Evolutionary conservation across 2,888 invertebrate genomes (phyloP), one percentile per base, ranked within the genome.

Genomic region (Adela reaumurella): DNA sequence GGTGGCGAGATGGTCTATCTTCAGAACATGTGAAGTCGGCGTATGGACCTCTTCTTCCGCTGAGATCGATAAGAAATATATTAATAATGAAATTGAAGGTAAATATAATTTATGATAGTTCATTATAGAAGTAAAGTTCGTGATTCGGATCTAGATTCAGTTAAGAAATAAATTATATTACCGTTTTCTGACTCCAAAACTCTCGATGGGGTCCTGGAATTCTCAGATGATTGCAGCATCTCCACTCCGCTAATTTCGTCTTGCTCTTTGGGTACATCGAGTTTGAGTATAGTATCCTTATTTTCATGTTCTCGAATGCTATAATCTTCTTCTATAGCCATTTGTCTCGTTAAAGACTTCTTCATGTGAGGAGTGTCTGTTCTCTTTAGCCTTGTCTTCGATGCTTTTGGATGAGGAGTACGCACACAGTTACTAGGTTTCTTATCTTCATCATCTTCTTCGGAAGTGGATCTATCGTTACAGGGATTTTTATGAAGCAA

Each of bases 341-440:
- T 67, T 45, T 74, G 74, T 43, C 64, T 60, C 58, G 68, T 62
- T 42, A 74, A 51, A 2, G 70, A 54, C 50, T 76, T 78, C 50
- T 70, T 77, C 0, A 65, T 63, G 50, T 77, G 76, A 8, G 77
- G 77, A 19, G 77, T 78, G 2, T 63, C 67, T 47, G 59, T 55
- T 46, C 74, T 64, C 44, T 70, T 71, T 0, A 58, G 19, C 45
- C 58, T 68, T 6, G 74, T 69, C 61, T 73, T 76, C 1, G 54
- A 59, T 2, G 57, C 18, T 48, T 59, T 66, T 1, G 64, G 63
- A 58, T 69, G 60, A 11, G 67, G 67, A 2, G 69, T 73, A 2
- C 20, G 45, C 19, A 55, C n/a, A 56, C 50, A 2, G 51, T 48
- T 11, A 8, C 19, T n/a, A 56, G 49, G 50, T 56, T 5, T 60